These are phyloP conservation scores for Pedetes capensis DNA, from an alignment of 2,113 vertebrate genomes.

Conservation along the genomic window DNA sequence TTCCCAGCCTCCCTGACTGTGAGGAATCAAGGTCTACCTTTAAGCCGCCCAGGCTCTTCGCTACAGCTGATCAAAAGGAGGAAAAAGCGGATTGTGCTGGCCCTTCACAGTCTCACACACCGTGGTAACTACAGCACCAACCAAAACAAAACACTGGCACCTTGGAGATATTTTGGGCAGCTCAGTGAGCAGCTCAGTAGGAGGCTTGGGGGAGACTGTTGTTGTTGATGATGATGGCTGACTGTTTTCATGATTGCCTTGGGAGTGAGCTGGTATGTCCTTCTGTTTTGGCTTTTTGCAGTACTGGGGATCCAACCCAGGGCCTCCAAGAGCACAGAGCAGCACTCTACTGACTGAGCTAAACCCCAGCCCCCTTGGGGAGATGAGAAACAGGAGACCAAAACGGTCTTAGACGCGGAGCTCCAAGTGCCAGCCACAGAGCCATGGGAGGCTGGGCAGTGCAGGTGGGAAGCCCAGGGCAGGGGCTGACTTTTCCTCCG, in stretches of 20 bases:
- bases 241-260: too few species aligned
- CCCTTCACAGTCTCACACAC: not conserved
- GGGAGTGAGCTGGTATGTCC: too few species aligned
- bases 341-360: too few species aligned
- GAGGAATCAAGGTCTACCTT: not conserved
- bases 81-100: not conserved
- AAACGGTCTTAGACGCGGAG: not conserved
- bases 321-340: too few species aligned
- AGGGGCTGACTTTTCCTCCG: not conserved
- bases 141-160: not conserved
- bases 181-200: not conserved
- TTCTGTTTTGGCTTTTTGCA: too few species aligned
- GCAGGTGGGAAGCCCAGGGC: not conserved
- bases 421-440: not conserved
- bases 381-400: not conserved
- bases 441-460: too few species aligned
- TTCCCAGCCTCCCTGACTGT: not conserved
- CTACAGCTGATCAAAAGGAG: not conserved
- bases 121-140: not conserved
- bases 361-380: too few species aligned
- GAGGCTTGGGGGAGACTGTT: not conserved
- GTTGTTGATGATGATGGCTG: too few species aligned
- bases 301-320: too few species aligned
- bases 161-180: not conserved
- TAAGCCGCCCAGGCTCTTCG: not conserved